phyloP scores from a whole-genome alignment of 2,113 vertebrate species.

The Toxotes chatareus region DNA sequence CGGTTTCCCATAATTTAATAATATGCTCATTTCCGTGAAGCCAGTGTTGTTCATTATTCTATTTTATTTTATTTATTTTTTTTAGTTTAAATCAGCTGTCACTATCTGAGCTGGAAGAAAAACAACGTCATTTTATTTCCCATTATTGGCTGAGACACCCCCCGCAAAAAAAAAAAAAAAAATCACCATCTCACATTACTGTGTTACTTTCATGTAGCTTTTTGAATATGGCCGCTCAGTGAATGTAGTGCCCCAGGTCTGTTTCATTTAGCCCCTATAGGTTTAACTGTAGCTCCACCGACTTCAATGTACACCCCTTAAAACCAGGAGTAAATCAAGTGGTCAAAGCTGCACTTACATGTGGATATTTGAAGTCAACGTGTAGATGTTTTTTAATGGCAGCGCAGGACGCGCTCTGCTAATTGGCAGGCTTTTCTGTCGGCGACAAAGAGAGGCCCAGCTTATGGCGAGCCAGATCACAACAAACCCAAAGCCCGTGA shows the following conservation, averaged over 20 bases:
- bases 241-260: slow-evolving; percentile 60
- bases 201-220: slow-evolving; percentile 42
- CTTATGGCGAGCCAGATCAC: slow-evolving; percentile 73
- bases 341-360: slow-evolving; percentile 73
- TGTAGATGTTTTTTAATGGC: slow-evolving; percentile 58
- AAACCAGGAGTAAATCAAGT: slow-evolving; percentile 21
- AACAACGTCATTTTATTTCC: neutral
- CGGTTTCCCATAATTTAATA: slow-evolving; percentile 10
- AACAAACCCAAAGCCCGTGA: slow-evolving; percentile 75
- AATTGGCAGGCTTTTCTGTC: slow-evolving; percentile 74
- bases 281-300: slow-evolving; percentile 15
- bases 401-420: slow-evolving; percentile 69
- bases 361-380: slow-evolving; percentile 68
- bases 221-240: slow-evolving; percentile 58
- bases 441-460: slow-evolving; percentile 71
- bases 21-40: slow-evolving; percentile 4
- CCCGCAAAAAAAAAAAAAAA: too few species aligned
- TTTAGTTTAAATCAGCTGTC: neutral
- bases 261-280: slow-evolving; percentile 27
- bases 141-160: neutral
- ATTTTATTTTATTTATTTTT: neutral
- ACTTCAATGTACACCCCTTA: slow-evolving; percentile 19
- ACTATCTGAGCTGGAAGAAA: neutral
- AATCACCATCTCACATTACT: slow-evolving; percentile 7
- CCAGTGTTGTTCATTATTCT: slow-evolving; percentile 7